A percentile compares a stretch with the other conserved stretches of the same genome.
These are phyloP conservation scores for Thaumetopoea pityocampa DNA, from an alignment of 1,140 invertebrate species.

Conservation along the genomic window DNA sequence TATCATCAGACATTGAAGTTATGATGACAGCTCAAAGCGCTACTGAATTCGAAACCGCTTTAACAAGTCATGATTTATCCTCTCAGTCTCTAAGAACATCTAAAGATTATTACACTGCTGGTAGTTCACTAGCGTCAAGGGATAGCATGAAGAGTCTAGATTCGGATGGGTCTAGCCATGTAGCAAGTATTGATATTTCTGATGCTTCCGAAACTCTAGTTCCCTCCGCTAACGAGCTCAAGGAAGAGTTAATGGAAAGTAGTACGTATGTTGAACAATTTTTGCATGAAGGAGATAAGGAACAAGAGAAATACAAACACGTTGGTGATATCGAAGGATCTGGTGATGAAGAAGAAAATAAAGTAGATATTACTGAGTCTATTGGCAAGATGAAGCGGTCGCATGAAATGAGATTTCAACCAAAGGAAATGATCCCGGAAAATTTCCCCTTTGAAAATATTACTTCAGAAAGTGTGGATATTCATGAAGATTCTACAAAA, in stretches of 20 bases:
- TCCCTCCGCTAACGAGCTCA: constrained; percentile 83
- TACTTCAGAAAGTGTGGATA: constrained; percentile 59
- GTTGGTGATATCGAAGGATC: constrained; percentile 70
- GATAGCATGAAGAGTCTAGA: constrained; percentile 93
- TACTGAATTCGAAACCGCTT: constrained; percentile 93
- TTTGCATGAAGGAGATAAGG: constrained; percentile 62
- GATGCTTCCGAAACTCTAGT: constrained; percentile 94
- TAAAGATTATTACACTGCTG: constrained; percentile 90
- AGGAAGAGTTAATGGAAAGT: constrained; percentile 75
- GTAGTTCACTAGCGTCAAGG: constrained; percentile 88
- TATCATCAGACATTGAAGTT: constrained; percentile 91
- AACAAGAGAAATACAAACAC: constrained; percentile 45
- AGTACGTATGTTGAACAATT: constrained; percentile 71
- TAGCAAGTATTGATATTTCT: constrained; percentile 91
- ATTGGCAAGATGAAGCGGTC: constrained; percentile 89
- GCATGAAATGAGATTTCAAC: constrained; percentile 92
- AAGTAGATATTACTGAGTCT: constrained; percentile 57
- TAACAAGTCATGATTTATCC: constrained; percentile 86
- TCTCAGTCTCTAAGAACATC: constrained; percentile 82
- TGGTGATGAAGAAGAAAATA: constrained; percentile 72
- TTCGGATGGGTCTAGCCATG: constrained; percentile 91
- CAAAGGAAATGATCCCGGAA: constrained; percentile 77
- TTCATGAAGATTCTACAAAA: constrained; percentile 61
- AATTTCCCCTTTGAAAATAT: constrained; percentile 60
- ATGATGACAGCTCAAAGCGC: constrained; percentile 79